A percentile compares a stretch with the other conserved stretches of the same genome.
Conservation (phyloP, 2,797 vertebrate genomes). For the Eurystomus glaucurus region DNA sequence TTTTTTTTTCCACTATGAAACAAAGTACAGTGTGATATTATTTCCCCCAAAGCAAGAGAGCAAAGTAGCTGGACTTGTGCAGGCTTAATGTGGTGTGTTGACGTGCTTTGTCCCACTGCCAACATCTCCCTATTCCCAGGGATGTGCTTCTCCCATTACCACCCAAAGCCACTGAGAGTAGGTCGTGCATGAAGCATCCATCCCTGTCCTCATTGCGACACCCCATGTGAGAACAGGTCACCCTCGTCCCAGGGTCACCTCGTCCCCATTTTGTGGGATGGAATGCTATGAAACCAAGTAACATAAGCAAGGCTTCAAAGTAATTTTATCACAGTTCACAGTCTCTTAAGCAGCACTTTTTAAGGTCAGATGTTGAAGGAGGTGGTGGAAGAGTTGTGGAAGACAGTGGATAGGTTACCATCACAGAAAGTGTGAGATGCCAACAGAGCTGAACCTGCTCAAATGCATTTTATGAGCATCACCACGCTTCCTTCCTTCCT, state of each 20-base stretch:
- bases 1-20: background rate
- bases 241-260: no score
- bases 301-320: background rate
- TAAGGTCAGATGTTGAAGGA: background rate
- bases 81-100: background rate
- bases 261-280: background rate
- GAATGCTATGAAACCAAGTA: background rate
- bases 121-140: background rate
- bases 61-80: background rate
- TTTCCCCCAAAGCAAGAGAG: background rate
- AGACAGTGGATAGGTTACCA: background rate
- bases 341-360: background rate
- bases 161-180: background rate
- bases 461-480: background rate
- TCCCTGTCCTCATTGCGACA: background rate
- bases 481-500: background rate
- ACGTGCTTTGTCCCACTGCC: background rate
- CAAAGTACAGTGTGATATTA: background rate
- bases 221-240: rapidly evolving
- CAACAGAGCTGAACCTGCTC: background rate
- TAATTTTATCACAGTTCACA: background rate
- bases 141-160: background rate
- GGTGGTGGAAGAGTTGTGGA: background rate
- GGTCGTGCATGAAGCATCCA: background rate
- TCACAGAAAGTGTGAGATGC: background rate